Base-by-base conservation (phyloP, 2,113 vertebrate species). In the Anser brachyrhynchus region DNA sequence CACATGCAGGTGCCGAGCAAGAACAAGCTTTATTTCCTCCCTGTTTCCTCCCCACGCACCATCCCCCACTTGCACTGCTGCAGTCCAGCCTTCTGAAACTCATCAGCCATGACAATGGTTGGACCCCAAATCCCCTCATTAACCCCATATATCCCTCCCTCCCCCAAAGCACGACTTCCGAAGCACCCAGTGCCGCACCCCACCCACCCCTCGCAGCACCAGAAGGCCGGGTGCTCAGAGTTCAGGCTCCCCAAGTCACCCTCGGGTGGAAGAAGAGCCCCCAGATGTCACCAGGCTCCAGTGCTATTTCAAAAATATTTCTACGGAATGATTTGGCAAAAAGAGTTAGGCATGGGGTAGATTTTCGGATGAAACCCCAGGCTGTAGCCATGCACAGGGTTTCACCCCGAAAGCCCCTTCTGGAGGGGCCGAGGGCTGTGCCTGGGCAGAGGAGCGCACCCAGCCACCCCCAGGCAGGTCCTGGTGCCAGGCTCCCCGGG, bases 21-120 rank as follows among this genome's bases (percentile, higher is more conserved):
- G 57, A 67, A 43, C 69, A 84, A 22, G 19, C 55, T 95, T 97
- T 84, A 90, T 94, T 90, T 31, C 54, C 26, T 58, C 51, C 25
- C 31, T 6, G 33, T 51, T 84, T 12, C 39, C 77, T 73, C 35
- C 17, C 33, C 33, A 59, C 31, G 23, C 3, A 3, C 21, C 41
- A 43, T n/a, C 16, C 43, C 25, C 3, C 2, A 14, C 33, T 79
- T 44, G 13, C 57, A 58, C 29, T 35, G 5, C 7, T 10, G 2
- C 26, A n/a, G 44, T 71, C 51, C 58, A 87, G 39, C 64, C 11
- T 90, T 84, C 19, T 22, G 19, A 59, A 55, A 82, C 26, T 28
- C 66, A 78, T 2, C 18, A 90, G 29, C 26, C 69, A 19, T 21
- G 26, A 75, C 79, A 0, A 22, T 37, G n/a, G 13, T 19, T 26